Conservation (phyloP, 2,797 vertebrate genomes). For the Cyclura pinguis region DNA sequence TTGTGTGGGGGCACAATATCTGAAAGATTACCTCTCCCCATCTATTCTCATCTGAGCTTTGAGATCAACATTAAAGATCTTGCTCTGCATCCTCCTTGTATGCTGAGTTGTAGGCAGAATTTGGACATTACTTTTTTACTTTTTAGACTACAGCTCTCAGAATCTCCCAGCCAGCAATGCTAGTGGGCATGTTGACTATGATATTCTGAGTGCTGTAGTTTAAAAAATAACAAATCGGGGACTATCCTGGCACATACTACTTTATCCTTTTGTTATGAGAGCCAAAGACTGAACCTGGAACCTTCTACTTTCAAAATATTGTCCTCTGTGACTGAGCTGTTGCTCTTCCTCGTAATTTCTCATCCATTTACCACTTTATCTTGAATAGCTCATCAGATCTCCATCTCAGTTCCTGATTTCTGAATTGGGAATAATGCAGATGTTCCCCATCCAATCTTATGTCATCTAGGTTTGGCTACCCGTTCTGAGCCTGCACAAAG, state of each 20-base stretch:
- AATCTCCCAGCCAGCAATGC: no score
- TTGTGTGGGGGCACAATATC: neutral
- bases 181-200: no score
- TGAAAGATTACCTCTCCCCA: no score
- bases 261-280: neutral
- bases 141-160: no score
- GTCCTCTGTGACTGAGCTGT: neutral
- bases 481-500: neutral
- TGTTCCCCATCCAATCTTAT: neutral
- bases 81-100: neutral
- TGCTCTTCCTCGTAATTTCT: neutral
- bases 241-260: neutral
- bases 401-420: neutral
- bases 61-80: no score
- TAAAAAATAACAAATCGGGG: neutral
- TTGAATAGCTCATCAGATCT: neutral
- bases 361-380: neutral
- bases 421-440: neutral
- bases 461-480: constrained; percentile 46
- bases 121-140: no score
- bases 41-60: neutral
- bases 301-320: neutral
- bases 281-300: neutral
- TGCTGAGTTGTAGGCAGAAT: neutral
- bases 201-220: no score